Evolutionary conservation across 2,113 vertebrate species (phyloP).

Genomic region (Xiphophorus maculatus): DNA sequence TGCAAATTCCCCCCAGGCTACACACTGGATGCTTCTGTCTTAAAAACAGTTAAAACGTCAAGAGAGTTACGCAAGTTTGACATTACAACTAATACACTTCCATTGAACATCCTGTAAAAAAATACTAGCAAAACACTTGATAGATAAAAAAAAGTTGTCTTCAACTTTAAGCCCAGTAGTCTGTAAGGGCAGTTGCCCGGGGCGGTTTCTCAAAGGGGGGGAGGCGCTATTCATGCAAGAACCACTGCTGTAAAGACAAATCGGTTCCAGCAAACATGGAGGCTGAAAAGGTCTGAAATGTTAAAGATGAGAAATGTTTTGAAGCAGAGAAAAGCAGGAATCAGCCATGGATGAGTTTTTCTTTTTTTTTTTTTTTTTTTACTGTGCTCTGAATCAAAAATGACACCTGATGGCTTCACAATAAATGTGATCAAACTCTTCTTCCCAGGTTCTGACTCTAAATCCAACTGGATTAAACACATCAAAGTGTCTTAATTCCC

Average conservation of each 20-base stretch:
- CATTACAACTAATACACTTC: too few species aligned
- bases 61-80: too few species aligned
- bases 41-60: too few species aligned
- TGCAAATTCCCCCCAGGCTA: too few species aligned
- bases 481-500: neutral
- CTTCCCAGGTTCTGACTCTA: slow-evolving; percentile 7
- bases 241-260: too few species aligned
- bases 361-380: neutral
- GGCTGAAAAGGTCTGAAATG: neutral
- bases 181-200: neutral
- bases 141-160: neutral
- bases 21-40: too few species aligned
- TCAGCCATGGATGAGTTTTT: slow-evolving; percentile 4
- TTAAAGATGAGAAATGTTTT: slow-evolving; percentile 23
- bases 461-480: slow-evolving; percentile 22
- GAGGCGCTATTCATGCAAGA: too few species aligned
- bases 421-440: neutral
- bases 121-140: too few species aligned
- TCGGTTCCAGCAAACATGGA: neutral
- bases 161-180: neutral
- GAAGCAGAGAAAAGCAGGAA: neutral
- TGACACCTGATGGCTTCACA: slow-evolving; percentile 14
- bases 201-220: too few species aligned
- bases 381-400: slow-evolving; percentile 3
- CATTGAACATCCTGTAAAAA: too few species aligned